Evolutionary conservation across 2,888 invertebrate genomes (phyloP), one percentile per base, ranked within the genome.

Genomic region (Smittia sp.): DNA sequence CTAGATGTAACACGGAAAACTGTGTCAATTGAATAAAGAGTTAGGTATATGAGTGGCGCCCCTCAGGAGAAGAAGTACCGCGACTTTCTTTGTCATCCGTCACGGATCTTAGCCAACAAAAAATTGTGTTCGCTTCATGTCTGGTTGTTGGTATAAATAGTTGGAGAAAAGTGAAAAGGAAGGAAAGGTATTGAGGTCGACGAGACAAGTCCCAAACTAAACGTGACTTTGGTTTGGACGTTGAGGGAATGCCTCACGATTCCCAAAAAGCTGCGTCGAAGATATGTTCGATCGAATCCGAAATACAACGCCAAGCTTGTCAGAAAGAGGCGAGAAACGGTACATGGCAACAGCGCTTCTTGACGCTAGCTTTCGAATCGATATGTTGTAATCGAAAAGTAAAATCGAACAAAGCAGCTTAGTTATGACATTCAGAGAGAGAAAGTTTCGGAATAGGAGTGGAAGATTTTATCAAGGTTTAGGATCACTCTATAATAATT

Each of bases 341-440:
- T 46, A 46, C 22, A 58, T 58, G 58, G 58, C 58, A 58, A 58
- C 58, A 58, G 2, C 58, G 58, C 58, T 58, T 22, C 4, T n/a
- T n/a, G n/a, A 15, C 39, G 39, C 13, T 39, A 11, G n/a, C 46
- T 46, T 46, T 46, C 46, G 46, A 46, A 46, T 46, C 46, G 46
- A 62, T 68, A 68, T 68, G 68, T 46, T 46, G 68, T 68, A 68
- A 68, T 68, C 68, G 68, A 24, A 68, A 68, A 68, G 68, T 68
- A 68, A 68, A 68, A 68, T 68, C 68, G 46, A 39, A 2, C 62
- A 24, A 2, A 20, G 22, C 46, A 46, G 46, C 46, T 11, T 46
- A 46, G 68, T 68, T 68, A 68, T 41, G 68, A 68, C 41, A 68
- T 46, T n/a, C n/a, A 11, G 46, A 58, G 41, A 66, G 27, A 68